Conservation (phyloP, 2,113 vertebrate species). For the Micronycteris hirsuta region DNA sequence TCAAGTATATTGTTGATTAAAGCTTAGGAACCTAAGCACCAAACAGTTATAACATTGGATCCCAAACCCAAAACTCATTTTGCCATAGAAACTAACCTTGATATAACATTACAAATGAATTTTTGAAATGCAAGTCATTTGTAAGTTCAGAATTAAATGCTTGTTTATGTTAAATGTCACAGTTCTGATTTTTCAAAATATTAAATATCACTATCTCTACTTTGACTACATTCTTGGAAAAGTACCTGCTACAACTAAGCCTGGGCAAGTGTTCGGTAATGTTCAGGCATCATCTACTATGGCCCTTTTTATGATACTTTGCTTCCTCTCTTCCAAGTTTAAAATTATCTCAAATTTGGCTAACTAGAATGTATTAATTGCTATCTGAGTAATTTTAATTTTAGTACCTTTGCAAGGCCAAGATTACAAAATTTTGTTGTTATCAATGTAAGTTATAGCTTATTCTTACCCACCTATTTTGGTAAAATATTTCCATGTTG, state of each 20-base stretch:
- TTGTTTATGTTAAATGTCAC: neutral
- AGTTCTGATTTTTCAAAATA: slow-evolving; percentile 1
- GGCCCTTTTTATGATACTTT: neutral
- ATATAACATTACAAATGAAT: neutral
- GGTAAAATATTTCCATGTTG: neutral
- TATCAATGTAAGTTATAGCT: neutral
- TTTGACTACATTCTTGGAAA: neutral
- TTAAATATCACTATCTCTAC: slow-evolving; percentile 6
- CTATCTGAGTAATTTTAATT: neutral
- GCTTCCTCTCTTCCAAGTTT: neutral
- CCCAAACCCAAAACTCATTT: slow-evolving; percentile 7
- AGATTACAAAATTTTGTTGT: neutral
- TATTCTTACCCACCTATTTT: neutral
- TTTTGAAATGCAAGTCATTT: neutral
- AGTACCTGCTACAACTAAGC: neutral
- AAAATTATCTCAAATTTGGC: neutral
- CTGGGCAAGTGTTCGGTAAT: neutral
- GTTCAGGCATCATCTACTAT: neutral
- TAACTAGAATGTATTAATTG: neutral
- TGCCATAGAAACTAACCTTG: neutral
- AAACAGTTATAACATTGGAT: neutral
- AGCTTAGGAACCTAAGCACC: neutral
- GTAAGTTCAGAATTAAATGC: neutral
- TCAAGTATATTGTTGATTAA: neutral
- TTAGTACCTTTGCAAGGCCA: neutral